phyloP scores from a whole-genome alignment of 2,797 vertebrate genomes.

The Poecilia picta region DNA sequence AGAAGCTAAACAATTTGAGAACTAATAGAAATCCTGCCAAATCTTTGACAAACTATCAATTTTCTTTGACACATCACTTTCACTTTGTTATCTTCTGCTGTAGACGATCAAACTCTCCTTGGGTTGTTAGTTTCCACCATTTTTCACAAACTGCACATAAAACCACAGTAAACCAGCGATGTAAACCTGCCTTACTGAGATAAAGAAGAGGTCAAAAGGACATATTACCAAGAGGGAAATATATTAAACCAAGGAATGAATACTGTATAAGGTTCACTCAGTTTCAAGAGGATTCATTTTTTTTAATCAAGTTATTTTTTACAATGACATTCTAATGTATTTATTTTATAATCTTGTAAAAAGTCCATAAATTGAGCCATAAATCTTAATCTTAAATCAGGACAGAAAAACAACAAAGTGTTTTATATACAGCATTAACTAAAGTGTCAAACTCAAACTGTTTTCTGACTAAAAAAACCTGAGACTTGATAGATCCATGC shows the following conservation, averaged over 20 bases:
- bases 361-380: not conserved
- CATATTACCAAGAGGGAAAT: not conserved
- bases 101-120: not conserved
- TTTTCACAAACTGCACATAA: not conserved
- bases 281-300: not conserved
- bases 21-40: not conserved
- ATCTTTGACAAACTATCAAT: not conserved
- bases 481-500: not conserved
- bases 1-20: not conserved
- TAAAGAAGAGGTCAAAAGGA: not conserved
- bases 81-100: not conserved
- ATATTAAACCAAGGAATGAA: not conserved
- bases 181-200: not conserved
- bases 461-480: not conserved
- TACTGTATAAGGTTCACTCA: not conserved
- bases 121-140: not conserved
- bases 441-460: not conserved
- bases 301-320: not conserved
- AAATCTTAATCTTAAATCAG: not conserved
- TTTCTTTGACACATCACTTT: not conserved
- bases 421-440: not conserved
- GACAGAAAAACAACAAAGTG: not conserved
- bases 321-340: not conserved
- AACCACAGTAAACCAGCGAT: not conserved
- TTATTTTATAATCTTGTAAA: not conserved